Evolutionary conservation across 1,140 invertebrate species (phyloP), one percentile per base, ranked within the genome.

Genomic region (Laodelphax striatellus): DNA sequence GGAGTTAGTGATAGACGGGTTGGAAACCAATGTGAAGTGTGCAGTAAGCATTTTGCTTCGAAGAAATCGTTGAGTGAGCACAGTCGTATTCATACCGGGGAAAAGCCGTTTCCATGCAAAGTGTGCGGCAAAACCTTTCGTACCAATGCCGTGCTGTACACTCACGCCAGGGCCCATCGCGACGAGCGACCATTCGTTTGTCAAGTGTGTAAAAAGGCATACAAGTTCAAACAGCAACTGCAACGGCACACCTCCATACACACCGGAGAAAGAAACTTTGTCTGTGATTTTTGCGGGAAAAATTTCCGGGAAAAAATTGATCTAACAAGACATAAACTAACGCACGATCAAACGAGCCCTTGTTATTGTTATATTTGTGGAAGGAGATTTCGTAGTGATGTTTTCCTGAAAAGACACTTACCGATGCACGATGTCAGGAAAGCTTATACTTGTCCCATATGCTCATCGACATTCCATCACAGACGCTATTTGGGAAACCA

Each of bases 91-190:
- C 86, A 88, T 69, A 85, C 83, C 1, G 84, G 85, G 10, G 84
- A 88, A 69, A 78, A 84, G 59, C 82, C 83, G 2, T 87, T 80
- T 66, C 80, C 81, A 28, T 90, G 87, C 65, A 79, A 82, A 61
- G 69, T 85, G 1, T 89, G 87, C 68, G 83, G 83, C 0, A 87
- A 86, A 67, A 79, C 50, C 5, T 65, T 65, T 58, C 19, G 42
- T 4, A 46, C 13, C 5, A 16, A 28, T 50, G 14, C 38, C 31
- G n/a, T 13, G 31, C 53, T 28, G 19, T 28, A 21, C 19, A 28
- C 58, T 10, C 69, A 70, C 57, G 54, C 62, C 16, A 55, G 60
- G 34, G 53, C 60, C 14, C 77, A 79, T 58, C 70, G 72, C 44
- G 65, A 75, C 22, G 65, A 74, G 11, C 70, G 74, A 54, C 75